Base-by-base conservation (phyloP, 2,113 vertebrate genomes). In the Toxotes jaculatrix region DNA sequence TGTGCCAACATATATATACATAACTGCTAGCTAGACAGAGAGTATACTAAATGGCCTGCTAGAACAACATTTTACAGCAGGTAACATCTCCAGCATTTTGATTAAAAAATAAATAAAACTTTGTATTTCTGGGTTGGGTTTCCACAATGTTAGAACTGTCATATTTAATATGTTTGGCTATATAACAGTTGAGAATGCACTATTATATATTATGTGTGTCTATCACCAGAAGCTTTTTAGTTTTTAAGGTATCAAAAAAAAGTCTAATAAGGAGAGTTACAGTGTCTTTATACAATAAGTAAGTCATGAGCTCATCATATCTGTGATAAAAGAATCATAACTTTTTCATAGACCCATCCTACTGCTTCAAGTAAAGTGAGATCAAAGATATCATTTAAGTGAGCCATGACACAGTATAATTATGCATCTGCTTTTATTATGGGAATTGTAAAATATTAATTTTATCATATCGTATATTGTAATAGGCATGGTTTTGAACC, bases 371-470 rank as follows among this genome's bases (percentile, higher is more conserved):
- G 76, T 74, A 40, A 82, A 82, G 67, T 79, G 4, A 79, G 63
- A 78, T 84, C 72, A 88, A 77, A 87, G 68, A 79, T 73, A 68
- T 78, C 67, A 77, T 79, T 80, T 34, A 59, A 79, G 51, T 42
- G 51, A 82, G 67, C 51, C 21, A 59, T 64, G 64, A 72, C 64
- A 57, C 14, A 60, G 9, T 31, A 17, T 76, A 77, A 84, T 86
- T 78, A 85, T 77, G 64, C n/a, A 90, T 83, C 36, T 51, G 23
- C 38, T 82, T 80, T 80, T 63, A 78, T 67, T 40, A 83, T 64
- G 64, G 31, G 57, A 66, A 75, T 13, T 5, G 13, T 77, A 55
- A 80, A 84, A 85, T 79, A 73, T 84, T 80, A 12, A 85, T 76
- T 77, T 61, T 0, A 71, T 74, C 47, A 70, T 45, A 66, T 69